Conservation (phyloP, 2,797 vertebrate species). For the Nyctibius grandis region DNA sequence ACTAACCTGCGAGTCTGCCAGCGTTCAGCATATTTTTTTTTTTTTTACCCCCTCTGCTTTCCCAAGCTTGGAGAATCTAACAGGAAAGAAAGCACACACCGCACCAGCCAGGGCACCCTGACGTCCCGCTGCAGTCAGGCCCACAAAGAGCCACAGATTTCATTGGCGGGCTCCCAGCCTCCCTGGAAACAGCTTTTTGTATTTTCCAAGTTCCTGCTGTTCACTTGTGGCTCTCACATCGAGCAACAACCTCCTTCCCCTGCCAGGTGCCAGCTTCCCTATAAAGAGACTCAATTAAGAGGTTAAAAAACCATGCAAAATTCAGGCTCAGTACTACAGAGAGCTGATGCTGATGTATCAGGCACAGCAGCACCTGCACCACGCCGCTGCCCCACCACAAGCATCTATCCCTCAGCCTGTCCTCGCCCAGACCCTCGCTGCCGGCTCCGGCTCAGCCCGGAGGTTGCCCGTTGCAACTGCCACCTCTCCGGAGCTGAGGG, state of each 20-base stretch:
- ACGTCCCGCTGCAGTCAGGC: not conserved
- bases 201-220: not conserved
- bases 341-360: fast-evolving
- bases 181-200: not conserved
- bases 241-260: not conserved
- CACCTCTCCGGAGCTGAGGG: fast-evolving
- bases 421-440: not conserved
- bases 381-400: fast-evolving
- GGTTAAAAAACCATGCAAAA: not conserved
- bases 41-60: not conserved
- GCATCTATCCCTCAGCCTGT: not conserved
- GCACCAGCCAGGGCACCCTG: not conserved
- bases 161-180: not conserved
- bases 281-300: not conserved
- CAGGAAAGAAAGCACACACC: not conserved
- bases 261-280: not conserved
- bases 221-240: not conserved
- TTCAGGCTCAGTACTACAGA: not conserved
- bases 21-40: fast-evolving
- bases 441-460: fast-evolving
- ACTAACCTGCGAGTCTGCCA: not conserved
- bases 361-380: not conserved
- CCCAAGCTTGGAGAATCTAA: not conserved
- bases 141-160: not conserved
- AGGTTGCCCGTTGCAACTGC: not conserved